Base-by-base conservation (phyloP, 2,113 vertebrate genomes). In the Eubucco bourcierii region DNA sequence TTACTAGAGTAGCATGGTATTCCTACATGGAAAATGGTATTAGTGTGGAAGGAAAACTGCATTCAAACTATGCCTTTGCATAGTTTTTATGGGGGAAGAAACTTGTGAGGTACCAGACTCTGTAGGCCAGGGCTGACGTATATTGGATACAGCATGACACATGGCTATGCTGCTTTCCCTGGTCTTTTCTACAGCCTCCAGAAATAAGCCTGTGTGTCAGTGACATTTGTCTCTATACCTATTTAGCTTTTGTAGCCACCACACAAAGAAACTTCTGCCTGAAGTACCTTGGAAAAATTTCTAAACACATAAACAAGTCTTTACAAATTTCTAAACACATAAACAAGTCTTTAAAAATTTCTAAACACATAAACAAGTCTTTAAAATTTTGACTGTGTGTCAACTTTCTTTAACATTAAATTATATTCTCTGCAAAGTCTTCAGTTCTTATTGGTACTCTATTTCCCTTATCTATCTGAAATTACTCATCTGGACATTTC, bases 231-330 rank as follows among this genome's bases (percentile, higher is more conserved):
- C 8, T 73, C 27, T 63, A 3, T 44, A 78, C 13, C 37, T 33
- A n/a, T n/a, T 65, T 53, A 76, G 41, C 34, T 80, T 93, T 55
- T 79, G 25, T 47, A 79, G 33, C 46, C 37, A n/a, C 53, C 41
- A 46, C 15, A 59, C 63, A 21, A 73, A 77, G 24, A 1, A 64
- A 21, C 28, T 88, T 73, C n/a, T 70, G 31, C 44, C 37, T 63
- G 58, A 82, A 58, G 31, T 13, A 56, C 7, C 59, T 59, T 21
- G 18, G 50, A 77, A 70, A 7, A 46, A 14, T 9, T 61, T 47
- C 65, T 58, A 5, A 79, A 72, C 0, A 2, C 0, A 0, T 5
- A 55, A 90, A 65, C 19, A 12, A 46, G 44, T 46, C 44, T 46
- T 46, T 46, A 46, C n/a, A n/a, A n/a, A n/a, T 75, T 81, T 84